phyloP scores from a whole-genome alignment of 2,797 vertebrate genomes.

The Tenualosa thibaudeaui region DNA sequence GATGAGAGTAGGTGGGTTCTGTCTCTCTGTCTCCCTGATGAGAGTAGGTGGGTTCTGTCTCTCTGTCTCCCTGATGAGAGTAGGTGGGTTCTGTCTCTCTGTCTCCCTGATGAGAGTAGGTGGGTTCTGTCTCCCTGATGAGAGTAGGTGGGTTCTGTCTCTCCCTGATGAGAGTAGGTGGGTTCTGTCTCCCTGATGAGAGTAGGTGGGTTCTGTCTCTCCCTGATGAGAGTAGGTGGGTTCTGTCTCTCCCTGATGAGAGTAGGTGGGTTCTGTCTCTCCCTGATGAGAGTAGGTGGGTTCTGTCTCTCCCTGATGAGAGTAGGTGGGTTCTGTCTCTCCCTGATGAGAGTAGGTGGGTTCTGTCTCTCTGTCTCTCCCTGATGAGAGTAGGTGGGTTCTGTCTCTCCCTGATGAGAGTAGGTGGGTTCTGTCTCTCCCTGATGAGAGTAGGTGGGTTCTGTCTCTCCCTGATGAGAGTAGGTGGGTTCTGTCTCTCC shows the following conservation, averaged over 20 bases:
- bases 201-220: too few relatives aligned
- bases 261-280: too few relatives aligned
- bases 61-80: neutral
- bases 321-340: too few relatives aligned
- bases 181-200: neutral
- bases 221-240: neutral
- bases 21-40: neutral
- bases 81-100: neutral
- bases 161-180: neutral
- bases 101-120: neutral
- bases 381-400: neutral
- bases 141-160: too few relatives aligned
- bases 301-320: conserved; percentile 19
- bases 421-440: too few relatives aligned
- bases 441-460: neutral
- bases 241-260: conserved; percentile 19
- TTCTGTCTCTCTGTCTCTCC: neutral
- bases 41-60: neutral
- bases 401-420: conserved; percentile 24
- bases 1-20: neutral
- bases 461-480: conserved; percentile 24
- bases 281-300: neutral
- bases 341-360: neutral
- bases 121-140: conserved; percentile 11
- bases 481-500: too few relatives aligned